Evolutionary conservation across 2,113 vertebrate genomes (phyloP).

Genomic region (Solenodon paradoxus): DNA sequence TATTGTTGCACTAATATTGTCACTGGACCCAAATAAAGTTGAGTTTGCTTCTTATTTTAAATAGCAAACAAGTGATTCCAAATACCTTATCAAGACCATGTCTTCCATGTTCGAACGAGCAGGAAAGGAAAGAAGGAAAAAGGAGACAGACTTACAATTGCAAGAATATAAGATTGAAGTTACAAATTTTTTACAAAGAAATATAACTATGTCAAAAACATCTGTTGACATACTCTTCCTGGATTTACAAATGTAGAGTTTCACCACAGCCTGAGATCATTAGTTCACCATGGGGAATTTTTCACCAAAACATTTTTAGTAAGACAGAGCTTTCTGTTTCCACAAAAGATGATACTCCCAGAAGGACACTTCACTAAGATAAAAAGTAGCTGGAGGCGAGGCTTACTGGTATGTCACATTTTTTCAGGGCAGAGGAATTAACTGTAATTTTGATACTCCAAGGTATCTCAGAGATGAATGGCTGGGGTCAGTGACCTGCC

Average conservation of each 20-base stretch:
- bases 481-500: not conserved
- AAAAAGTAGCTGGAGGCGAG: not conserved
- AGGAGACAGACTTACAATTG: not conserved
- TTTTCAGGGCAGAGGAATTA: not conserved
- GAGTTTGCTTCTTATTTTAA: not conserved
- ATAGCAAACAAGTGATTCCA: not conserved
- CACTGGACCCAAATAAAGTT: not conserved
- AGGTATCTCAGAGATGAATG: not conserved
- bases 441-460: not conserved
- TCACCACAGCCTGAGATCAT: not conserved
- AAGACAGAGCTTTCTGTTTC: not conserved
- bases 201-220: not conserved
- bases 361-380: not conserved
- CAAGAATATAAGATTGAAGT: not conserved
- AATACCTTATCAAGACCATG: not conserved
- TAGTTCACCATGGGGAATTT: not conserved
- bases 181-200: not conserved
- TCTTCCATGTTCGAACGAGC: not conserved
- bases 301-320: slow-evolving; percentile 34
- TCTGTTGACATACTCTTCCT: not conserved
- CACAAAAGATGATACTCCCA: not conserved
- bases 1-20: not conserved
- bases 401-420: not conserved
- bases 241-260: not conserved
- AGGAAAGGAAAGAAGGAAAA: not conserved